Percentiles rank a stretch among this genome's conserved stretches.
These are phyloP conservation scores for Gymnosoma rotundatum DNA, from an alignment of 2,888 invertebrate species.

Conservation along the genomic window DNA sequence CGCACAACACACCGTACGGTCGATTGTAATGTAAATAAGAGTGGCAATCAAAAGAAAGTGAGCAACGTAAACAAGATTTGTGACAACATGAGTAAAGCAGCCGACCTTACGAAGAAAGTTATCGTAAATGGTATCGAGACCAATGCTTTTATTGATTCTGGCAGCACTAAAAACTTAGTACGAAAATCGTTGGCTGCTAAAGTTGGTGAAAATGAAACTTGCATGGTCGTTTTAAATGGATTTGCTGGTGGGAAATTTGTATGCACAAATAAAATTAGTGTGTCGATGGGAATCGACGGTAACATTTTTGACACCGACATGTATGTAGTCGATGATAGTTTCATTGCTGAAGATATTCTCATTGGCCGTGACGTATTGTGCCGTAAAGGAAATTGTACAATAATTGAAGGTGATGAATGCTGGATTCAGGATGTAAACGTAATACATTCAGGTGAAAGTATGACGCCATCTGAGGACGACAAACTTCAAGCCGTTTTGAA, in stretches of 20 bases:
- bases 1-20: slow-evolving; percentile 37
- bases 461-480: slow-evolving; percentile 5
- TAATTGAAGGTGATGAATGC: slow-evolving; percentile 58
- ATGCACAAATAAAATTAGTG: too few relatives aligned
- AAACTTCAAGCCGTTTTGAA: slow-evolving; percentile 1
- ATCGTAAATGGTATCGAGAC: neutral
- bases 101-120: neutral
- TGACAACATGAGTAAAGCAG: neutral
- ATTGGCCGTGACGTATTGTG: slow-evolving; percentile 45
- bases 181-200: slow-evolving; percentile 9
- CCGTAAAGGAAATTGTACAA: slow-evolving; percentile 40
- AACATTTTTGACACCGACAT: slow-evolving; percentile 25
- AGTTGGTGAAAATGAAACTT: too few relatives aligned
- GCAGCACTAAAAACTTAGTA: neutral
- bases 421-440: slow-evolving; percentile 26
- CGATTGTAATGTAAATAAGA: neutral
- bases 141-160: neutral
- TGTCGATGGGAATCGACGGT: slow-evolving; percentile 38
- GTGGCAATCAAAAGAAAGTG: neutral
- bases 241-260: neutral
- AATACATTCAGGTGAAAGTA: neutral
- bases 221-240: neutral
- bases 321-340: slow-evolving; percentile 20
- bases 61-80: slow-evolving; percentile 49
- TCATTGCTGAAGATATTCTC: neutral